These are phyloP conservation scores for Lasius platythorax DNA, from an alignment of 2,888 invertebrate genomes.

Conservation along the genomic window DNA sequence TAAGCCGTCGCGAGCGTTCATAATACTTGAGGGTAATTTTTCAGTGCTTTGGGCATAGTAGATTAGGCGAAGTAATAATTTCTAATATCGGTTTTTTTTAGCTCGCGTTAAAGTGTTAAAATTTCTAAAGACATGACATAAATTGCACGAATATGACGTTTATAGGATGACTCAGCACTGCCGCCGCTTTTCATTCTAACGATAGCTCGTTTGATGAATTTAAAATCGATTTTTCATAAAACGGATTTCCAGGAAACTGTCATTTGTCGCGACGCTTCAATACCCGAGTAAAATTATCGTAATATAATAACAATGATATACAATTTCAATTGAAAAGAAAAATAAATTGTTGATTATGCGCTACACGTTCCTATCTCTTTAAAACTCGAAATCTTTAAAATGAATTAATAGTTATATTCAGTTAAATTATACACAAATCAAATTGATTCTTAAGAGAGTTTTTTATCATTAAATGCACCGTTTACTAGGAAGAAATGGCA, in stretches of 20 bases:
- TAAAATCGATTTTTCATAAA: conserved; percentile 26
- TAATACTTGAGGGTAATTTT: conserved; percentile 29
- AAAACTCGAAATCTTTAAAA: neutral
- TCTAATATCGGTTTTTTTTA: conserved; percentile 24
- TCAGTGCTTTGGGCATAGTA: neutral
- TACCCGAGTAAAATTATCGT: neutral
- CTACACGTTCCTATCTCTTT: neutral
- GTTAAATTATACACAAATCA: neutral
- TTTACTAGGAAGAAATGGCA: conserved; percentile 35
- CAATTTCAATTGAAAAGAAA: neutral
- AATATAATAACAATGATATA: neutral
- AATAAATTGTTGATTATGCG: neutral
- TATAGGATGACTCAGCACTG: neutral
- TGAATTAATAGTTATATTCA: neutral
- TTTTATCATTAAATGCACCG: conserved; percentile 12
- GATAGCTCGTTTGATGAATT: conserved; percentile 31
- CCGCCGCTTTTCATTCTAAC: neutral
- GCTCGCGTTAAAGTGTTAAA: neutral
- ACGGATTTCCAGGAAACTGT: neutral
- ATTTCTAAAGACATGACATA: conserved; percentile 5
- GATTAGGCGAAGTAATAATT: conserved; percentile 39
- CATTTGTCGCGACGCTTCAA: neutral
- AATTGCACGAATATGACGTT: conserved; percentile 21
- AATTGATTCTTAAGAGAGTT: neutral
- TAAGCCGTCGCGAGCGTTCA: conserved; percentile 12